Evolutionary conservation across 2,888 invertebrate species (phyloP).

Genomic region (Tinea pellionella): DNA sequence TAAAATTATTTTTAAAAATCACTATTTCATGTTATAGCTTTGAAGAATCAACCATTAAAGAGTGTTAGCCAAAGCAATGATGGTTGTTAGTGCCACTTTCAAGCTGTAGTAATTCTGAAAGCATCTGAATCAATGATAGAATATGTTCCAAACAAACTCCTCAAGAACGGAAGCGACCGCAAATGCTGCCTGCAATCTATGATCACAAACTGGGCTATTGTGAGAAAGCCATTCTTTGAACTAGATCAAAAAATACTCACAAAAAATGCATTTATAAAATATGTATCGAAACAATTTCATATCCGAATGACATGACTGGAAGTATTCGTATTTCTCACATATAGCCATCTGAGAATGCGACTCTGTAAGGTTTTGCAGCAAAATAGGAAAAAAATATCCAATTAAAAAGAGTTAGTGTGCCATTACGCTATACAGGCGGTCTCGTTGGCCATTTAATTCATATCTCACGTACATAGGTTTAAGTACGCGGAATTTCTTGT

Average conservation of each 20-base stretch:
- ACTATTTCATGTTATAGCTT: too few relatives aligned
- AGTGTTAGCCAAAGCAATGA: too few relatives aligned
- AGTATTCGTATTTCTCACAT: slow-evolving; percentile 57
- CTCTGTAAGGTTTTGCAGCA: slow-evolving; percentile 1
- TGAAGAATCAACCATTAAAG: too few relatives aligned
- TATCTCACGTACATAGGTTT: slow-evolving; percentile 46
- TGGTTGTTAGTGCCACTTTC: too few relatives aligned
- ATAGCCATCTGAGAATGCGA: slow-evolving; percentile 13
- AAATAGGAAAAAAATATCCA: slow-evolving; percentile 37
- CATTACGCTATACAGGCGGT: slow-evolving; percentile 41
- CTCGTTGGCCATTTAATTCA: slow-evolving; percentile 52
- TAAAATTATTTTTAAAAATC: too few relatives aligned
- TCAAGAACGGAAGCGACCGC: too few relatives aligned
- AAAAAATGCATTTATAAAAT: neutral
- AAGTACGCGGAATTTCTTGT: slow-evolving; percentile 7
- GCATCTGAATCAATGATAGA: too few relatives aligned
- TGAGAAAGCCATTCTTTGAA: neutral
- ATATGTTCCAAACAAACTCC: too few relatives aligned
- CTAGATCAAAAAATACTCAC: neutral
- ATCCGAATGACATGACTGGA: slow-evolving; percentile 51
- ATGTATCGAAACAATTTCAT: slow-evolving; percentile 16
- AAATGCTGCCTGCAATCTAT: too few relatives aligned
- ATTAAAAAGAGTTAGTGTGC: slow-evolving; percentile 57
- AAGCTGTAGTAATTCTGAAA: too few relatives aligned
- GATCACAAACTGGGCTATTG: too few relatives aligned